Evolutionary conservation across 2,888 invertebrate genomes (phyloP).

Genomic region (Iselma pallidipennis): DNA sequence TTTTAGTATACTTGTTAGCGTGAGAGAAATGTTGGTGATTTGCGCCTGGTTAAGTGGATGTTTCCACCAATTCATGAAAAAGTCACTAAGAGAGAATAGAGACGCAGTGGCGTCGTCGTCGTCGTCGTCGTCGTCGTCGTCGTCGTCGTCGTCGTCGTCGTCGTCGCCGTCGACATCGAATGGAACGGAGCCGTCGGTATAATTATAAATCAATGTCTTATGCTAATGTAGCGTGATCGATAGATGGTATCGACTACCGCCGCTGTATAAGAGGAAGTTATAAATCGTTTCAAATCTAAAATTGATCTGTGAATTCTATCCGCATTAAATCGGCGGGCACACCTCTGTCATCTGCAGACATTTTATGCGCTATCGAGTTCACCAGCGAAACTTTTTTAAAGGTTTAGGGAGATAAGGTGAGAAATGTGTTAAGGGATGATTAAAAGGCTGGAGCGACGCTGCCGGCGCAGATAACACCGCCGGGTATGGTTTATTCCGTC

Average conservation of each 20-base stretch:
- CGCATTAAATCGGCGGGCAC: conserved; percentile 53
- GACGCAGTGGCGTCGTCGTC: conserved; percentile 19
- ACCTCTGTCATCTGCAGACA: conserved; percentile 51
- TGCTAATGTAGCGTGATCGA: conserved; percentile 56
- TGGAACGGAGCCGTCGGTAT: conserved; percentile 37
- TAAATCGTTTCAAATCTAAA: conserved; percentile 57
- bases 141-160: conserved; percentile 13
- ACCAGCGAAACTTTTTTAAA: conserved; percentile 42
- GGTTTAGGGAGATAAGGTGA: conserved; percentile 48
- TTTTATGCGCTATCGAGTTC: conserved; percentile 39
- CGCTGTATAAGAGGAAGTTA: conserved; percentile 55
- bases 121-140: conserved; percentile 18
- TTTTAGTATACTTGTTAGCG: not conserved
- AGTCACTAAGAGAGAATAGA: conserved; percentile 11
- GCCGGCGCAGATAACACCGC: conserved; percentile 49
- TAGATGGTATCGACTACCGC: conserved; percentile 52
- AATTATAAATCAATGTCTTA: conserved; percentile 58
- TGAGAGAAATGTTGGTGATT: conserved; percentile 5
- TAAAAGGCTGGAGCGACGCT: conserved; percentile 53
- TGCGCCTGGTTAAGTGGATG: conserved; percentile 28
- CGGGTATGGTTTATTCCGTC: conserved; percentile 47
- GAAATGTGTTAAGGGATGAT: conserved; percentile 56
- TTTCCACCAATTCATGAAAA: conserved; percentile 40
- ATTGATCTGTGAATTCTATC: conserved; percentile 56
- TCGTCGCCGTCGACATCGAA: conserved; percentile 17